phyloP scores from a whole-genome alignment of 2,113 vertebrate species.

The Peromyscus californicus region DNA sequence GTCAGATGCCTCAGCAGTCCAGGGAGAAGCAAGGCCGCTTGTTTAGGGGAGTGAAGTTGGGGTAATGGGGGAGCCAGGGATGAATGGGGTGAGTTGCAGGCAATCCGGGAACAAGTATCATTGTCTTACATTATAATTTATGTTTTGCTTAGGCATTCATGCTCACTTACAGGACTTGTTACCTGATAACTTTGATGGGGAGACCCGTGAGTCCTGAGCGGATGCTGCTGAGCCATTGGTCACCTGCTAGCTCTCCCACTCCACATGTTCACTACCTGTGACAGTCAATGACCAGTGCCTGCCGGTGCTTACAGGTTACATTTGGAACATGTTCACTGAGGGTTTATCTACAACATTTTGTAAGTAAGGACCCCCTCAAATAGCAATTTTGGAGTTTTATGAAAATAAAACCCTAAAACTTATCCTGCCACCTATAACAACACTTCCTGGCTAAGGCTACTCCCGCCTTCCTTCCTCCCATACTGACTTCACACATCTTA shows the following conservation, averaged over 20 bases:
- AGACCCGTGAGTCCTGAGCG: not conserved
- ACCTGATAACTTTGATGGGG: not conserved
- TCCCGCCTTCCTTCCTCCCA: slow-evolving; percentile 12
- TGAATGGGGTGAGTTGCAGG: not conserved
- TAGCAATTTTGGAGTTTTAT: slow-evolving; percentile 28
- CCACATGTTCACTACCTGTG: not conserved
- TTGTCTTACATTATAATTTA: not conserved
- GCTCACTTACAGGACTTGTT: not conserved
- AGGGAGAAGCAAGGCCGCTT: not conserved
- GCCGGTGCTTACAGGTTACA: not conserved
- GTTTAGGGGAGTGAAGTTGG: rapidly evolving
- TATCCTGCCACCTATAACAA: not conserved
- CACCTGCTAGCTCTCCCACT: not conserved
- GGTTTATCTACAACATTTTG: not conserved
- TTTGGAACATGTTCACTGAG: not conserved
- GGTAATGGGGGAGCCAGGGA: not conserved
- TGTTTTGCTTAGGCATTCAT: slow-evolving; percentile 32
- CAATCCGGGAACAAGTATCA: not conserved
- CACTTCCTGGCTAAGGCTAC: slow-evolving; percentile 48
- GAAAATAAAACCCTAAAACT: slow-evolving; percentile 56
- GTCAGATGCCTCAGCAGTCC: not conserved
- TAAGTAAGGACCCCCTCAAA: not conserved
- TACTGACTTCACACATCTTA: slow-evolving; percentile 52
- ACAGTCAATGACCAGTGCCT: not conserved
- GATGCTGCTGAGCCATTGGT: not conserved